Base-by-base conservation (phyloP, 2,888 invertebrate species). In the Coenonympha glycerion region DNA sequence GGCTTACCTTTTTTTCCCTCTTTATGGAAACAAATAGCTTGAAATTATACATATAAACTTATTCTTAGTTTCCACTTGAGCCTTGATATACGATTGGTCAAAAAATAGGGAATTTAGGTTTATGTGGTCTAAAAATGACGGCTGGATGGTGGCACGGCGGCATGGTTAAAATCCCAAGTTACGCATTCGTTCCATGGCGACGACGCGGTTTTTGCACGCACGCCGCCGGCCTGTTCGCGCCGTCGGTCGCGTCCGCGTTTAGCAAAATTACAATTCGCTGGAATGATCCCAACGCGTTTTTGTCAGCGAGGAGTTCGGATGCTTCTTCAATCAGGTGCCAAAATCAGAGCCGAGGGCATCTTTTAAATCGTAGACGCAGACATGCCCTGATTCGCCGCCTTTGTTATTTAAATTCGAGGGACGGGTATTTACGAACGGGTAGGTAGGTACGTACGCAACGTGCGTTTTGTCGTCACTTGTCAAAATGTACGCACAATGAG, bases 161-260 rank as follows among this genome's bases (percentile, higher is more conserved):
- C n/a, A n/a, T n/a, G 19, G n/a, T 36, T 11, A 11, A 21, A 36
- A 11, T 11, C 16, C 8, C 3, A 15, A n/a, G n/a, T n/a, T 33
- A 31, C 31, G 21, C 15, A 33, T 19, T 19, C 8, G 13, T 33
- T 22, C 21, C 9, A 9, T 22, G 56, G 46, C 55, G 66, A 61
- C 30, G 30, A 36, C 61, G 61, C 55, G 52, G 71, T 85, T 85
- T 86, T 86, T 85, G 73, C 66, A 60, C 76, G 79, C 82, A 65
- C 70, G 73, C 80, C 75, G 58, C 53, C 61, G 61, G 59, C 65
- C 75, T 83, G 86, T 85, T 81, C 77, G 73, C 78, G 74, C 77
- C 76, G 68, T 62, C 65, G 40, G 68, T 62, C 65, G 40, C 73
- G 71, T 69, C 72, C 73, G 73, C 72, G 68, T 76, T 77, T 76